These are phyloP conservation scores for Spongia lamella DNA, from an alignment of 37 sponge, comb jelly and placozoan genomes.

Conservation along the genomic window DNA sequence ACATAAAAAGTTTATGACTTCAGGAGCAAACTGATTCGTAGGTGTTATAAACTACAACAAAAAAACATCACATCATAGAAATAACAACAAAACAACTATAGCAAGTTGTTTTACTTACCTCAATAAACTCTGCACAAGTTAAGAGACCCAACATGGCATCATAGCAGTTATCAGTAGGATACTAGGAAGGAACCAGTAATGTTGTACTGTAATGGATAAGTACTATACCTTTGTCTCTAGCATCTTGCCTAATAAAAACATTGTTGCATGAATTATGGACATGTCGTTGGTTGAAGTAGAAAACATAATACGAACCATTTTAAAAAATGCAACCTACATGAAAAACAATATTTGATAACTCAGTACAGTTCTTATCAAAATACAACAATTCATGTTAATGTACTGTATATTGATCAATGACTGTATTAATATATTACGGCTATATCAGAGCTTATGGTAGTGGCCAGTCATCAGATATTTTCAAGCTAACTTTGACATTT, in stretches of 20 bases:
- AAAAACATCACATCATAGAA: slow-evolving; percentile 11
- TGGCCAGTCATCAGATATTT: too few species aligned
- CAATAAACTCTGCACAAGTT: too few species aligned
- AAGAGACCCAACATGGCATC: too few species aligned
- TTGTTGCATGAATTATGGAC: slow-evolving; percentile 64
- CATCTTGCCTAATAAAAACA: slow-evolving; percentile 52
- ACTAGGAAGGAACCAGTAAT: background rate
- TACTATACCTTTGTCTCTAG: slow-evolving; percentile 50
- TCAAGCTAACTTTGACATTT: too few species aligned
- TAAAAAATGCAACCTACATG: slow-evolving; percentile 72
- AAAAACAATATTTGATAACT: too few species aligned
- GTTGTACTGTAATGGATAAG: background rate
- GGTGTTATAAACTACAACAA: slow-evolving; percentile 43
- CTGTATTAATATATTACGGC: too few species aligned
- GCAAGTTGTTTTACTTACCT: too few species aligned
- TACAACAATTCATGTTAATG: too few species aligned
- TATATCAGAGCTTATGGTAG: too few species aligned
- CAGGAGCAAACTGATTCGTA: slow-evolving; percentile 73
- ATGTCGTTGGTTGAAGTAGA: slow-evolving; percentile 80
- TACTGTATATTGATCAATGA: too few species aligned
- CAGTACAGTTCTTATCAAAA: too few species aligned
- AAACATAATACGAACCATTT: slow-evolving; percentile 57
- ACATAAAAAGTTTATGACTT: slow-evolving; percentile 56
- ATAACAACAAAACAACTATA: background rate
- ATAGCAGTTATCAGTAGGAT: background rate